Conservation (phyloP, 2,888 invertebrate species). For the Spisula solida region DNA sequence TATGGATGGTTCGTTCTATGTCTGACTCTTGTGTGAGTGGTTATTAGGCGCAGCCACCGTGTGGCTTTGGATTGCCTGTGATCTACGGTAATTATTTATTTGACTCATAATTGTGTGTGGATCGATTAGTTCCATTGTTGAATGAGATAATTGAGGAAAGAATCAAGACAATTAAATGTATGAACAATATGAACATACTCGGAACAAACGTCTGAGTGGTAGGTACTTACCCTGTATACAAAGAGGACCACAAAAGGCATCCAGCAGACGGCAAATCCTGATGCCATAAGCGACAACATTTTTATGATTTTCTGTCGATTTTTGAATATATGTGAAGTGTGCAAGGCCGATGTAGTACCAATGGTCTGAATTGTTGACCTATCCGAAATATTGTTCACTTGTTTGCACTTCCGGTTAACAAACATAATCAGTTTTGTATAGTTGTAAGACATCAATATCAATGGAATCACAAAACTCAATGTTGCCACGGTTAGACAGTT, state of each 20-base stretch:
- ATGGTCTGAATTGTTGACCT: background rate
- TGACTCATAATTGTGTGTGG: too few relatives aligned
- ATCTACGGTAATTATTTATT: too few relatives aligned
- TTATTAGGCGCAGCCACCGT: too few relatives aligned
- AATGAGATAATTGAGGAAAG: too few relatives aligned
- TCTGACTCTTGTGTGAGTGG: too few relatives aligned
- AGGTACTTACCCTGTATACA: slow-evolving; percentile 72
- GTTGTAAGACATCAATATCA: slow-evolving; percentile 45
- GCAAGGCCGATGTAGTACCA: background rate
- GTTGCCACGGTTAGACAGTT: slow-evolving; percentile 68
- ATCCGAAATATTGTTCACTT: background rate
- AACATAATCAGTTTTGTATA: slow-evolving; percentile 33
- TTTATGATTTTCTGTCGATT: slow-evolving; percentile 52
- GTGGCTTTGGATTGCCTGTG: too few relatives aligned
- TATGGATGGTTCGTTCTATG: too few relatives aligned
- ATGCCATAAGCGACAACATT: slow-evolving; percentile 74
- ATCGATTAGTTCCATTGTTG: too few relatives aligned
- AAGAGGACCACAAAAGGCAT: slow-evolving; percentile 73
- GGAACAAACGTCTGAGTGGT: too few relatives aligned
- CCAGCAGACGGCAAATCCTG: slow-evolving; percentile 74
- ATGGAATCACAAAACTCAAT: slow-evolving; percentile 69
- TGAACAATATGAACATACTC: too few relatives aligned
- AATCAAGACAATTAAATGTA: too few relatives aligned
- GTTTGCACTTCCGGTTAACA: slow-evolving; percentile 31
- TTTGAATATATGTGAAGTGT: slow-evolving; percentile 19